Percentiles rank a stretch among this genome's conserved stretches.
Evolutionary conservation across 2,888 invertebrate species (phyloP).

Genomic region (Noctua pronuba): DNA sequence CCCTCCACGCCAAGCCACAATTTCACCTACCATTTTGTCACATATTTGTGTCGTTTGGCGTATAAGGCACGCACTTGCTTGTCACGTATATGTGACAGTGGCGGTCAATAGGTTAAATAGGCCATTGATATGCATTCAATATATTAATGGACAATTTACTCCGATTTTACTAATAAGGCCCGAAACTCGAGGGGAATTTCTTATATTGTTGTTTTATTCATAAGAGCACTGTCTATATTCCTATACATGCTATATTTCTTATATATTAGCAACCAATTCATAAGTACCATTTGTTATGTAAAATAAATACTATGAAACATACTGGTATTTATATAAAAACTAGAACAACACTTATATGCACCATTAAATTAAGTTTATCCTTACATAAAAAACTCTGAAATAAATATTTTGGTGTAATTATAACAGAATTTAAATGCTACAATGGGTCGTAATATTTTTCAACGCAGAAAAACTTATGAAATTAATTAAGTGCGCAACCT

Average conservation of each 20-base stretch:
- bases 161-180: background rate
- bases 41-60: too few relatives aligned
- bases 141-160: background rate
- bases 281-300: slow-evolving; percentile 38
- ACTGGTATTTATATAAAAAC: slow-evolving; percentile 37
- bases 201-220: background rate
- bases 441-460: slow-evolving; percentile 16
- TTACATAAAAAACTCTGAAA: slow-evolving; percentile 29
- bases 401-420: slow-evolving; percentile 34
- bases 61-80: too few relatives aligned
- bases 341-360: slow-evolving; percentile 53
- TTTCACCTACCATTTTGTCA: too few relatives aligned
- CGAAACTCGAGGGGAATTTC: background rate
- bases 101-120: background rate
- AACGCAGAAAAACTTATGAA: slow-evolving; percentile 6
- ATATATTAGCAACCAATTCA: slow-evolving; percentile 42
- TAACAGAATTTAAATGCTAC: slow-evolving; percentile 34
- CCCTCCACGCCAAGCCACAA: too few relatives aligned
- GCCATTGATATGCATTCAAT: background rate
- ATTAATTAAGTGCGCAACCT: slow-evolving; percentile 38
- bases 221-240: slow-evolving; percentile 30
- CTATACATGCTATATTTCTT: slow-evolving; percentile 3
- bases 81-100: too few relatives aligned
- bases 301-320: slow-evolving; percentile 35
- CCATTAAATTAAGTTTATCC: slow-evolving; percentile 47